phyloP scores from a whole-genome alignment of 92 coral and sea anemone genomes.

The Epizoanthus rinbou region DNA sequence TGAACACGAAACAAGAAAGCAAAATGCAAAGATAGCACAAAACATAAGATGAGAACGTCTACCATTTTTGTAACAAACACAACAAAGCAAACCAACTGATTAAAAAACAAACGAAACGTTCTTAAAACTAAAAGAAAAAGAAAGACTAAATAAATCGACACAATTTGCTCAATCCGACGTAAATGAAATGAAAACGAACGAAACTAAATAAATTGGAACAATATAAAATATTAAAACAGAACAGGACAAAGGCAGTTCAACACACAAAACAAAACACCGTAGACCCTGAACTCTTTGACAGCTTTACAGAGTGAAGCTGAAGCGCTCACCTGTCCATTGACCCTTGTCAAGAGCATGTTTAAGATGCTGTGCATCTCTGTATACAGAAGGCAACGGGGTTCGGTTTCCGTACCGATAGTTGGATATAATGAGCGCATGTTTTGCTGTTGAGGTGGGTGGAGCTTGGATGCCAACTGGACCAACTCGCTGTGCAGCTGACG shows the following conservation, averaged over 20 bases:
- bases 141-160: too few species aligned
- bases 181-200: too few species aligned
- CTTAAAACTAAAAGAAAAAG: too few species aligned
- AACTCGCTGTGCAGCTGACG: background rate
- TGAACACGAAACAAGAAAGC: too few species aligned
- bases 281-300: background rate
- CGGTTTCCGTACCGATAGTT: conserved; percentile 23
- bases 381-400: background rate
- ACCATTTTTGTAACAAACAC: too few species aligned
- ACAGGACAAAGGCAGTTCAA: background rate
- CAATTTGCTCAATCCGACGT: too few species aligned
- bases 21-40: too few species aligned
- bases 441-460: conserved; percentile 14
- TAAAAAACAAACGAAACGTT: too few species aligned
- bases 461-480: conserved; percentile 37
- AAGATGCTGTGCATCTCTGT: conserved; percentile 8
- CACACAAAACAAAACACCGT: background rate
- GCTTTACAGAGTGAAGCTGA: background rate
- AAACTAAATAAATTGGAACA: too few species aligned
- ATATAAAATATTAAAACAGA: too few species aligned
- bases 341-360: conserved; percentile 17
- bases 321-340: background rate
- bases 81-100: too few species aligned
- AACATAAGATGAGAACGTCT: too few species aligned
- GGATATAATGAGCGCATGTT: conserved; percentile 50